phyloP scores from a whole-genome alignment of 2,113 vertebrate species.

The Syrmaticus mikado region DNA sequence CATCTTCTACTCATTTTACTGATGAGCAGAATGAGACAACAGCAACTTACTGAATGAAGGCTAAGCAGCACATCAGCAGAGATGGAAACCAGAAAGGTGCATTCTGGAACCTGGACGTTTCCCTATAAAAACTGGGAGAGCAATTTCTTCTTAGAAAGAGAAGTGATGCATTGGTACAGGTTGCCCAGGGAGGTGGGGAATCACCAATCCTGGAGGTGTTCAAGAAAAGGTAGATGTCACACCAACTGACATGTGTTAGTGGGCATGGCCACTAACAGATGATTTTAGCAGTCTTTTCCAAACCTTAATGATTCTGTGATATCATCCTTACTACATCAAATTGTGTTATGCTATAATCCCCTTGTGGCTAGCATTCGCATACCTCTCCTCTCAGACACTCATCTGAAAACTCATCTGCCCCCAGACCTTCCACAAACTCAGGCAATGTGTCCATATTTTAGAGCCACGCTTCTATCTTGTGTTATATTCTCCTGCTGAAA shows the following conservation, averaged over 20 bases:
- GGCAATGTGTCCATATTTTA: background rate
- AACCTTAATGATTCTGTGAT: background rate
- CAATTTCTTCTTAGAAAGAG: too few relatives aligned
- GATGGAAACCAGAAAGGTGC: background rate
- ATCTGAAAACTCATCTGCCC: background rate
- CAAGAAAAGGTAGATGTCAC: too few relatives aligned
- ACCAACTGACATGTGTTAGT: too few relatives aligned
- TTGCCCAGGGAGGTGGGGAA: too few relatives aligned
- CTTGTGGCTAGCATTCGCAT: background rate
- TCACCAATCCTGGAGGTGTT: too few relatives aligned
- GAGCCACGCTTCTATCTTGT: background rate
- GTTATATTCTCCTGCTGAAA: background rate
- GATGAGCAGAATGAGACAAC: accelerated
- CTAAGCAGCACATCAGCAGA: accelerated
- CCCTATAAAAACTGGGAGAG: background rate
- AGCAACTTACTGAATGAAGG: background rate
- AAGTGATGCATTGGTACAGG: too few relatives aligned
- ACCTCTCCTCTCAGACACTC: background rate
- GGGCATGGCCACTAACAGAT: too few relatives aligned
- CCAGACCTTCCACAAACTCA: background rate
- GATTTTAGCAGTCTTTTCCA: too few relatives aligned
- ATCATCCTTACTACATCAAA: background rate
- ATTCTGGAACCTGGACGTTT: background rate
- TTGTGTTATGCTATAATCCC: too few relatives aligned
- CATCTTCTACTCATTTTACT: background rate